A percentile compares a stretch with the other conserved stretches of the same genome.
Conservation (phyloP, 2,888 invertebrate species). For the Eudemis profundana region DNA sequence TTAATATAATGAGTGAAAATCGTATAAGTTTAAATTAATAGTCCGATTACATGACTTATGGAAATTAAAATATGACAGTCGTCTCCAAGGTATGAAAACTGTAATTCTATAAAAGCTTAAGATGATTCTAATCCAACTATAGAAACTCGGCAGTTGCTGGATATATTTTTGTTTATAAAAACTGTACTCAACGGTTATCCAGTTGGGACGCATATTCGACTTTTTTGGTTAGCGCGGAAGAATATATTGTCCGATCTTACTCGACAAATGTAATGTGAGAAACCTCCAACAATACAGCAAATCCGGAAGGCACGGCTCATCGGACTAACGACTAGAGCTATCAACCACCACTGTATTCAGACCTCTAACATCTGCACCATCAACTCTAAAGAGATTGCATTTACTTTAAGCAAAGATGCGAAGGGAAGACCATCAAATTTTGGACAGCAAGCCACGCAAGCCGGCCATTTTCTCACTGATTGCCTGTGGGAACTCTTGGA, state of each 20-base stretch:
- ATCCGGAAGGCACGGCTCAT: slow-evolving; percentile 77
- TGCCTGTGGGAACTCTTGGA: slow-evolving; percentile 43
- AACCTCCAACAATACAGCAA: slow-evolving; percentile 67
- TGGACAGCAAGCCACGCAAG: slow-evolving; percentile 37
- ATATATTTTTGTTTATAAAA: too few relatives aligned
- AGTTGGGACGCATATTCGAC: too few relatives aligned
- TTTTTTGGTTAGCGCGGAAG: slow-evolving; percentile 5
- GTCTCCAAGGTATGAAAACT: too few relatives aligned
- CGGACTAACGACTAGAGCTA: slow-evolving; percentile 69
- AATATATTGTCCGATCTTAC: slow-evolving; percentile 22
- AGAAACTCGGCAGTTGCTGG: too few relatives aligned
- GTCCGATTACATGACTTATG: too few relatives aligned
- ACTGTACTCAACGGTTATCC: too few relatives aligned
- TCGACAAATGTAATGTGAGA: slow-evolving; percentile 66
- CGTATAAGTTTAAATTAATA: too few relatives aligned
- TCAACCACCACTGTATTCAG: slow-evolving; percentile 22
- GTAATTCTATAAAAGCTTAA: too few relatives aligned
- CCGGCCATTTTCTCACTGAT: slow-evolving; percentile 42
- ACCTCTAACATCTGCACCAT: slow-evolving; percentile 2
- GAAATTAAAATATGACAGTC: too few relatives aligned
- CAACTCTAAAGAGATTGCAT: background rate
- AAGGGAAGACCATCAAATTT: slow-evolving; percentile 9
- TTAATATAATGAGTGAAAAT: too few relatives aligned
- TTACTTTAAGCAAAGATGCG: background rate
- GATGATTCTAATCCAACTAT: too few relatives aligned